These are phyloP conservation scores for Piscicola geometra DNA, from an alignment of 2,888 invertebrate genomes.

Conservation along the genomic window DNA sequence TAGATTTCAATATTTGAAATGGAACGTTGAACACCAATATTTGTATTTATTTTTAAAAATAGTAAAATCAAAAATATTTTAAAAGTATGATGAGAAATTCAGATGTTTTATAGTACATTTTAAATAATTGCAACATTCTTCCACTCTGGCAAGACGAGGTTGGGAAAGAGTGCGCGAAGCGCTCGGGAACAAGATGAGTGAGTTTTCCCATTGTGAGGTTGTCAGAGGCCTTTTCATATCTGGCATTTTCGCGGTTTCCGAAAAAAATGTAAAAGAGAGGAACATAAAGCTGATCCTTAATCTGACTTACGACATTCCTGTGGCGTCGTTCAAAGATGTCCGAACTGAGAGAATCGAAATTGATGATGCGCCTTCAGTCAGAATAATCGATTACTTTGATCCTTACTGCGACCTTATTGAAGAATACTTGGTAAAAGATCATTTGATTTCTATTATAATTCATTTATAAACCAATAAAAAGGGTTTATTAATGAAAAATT, in stretches of 20 bases:
- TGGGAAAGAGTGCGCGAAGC: not conserved
- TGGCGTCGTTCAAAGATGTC: not conserved
- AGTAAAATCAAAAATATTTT: not conserved
- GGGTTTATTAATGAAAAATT: no score
- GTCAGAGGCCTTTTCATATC: conserved; percentile 25
- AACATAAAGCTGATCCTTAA: conserved; percentile 17
- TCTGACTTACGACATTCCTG: not conserved
- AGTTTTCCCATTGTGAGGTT: not conserved
- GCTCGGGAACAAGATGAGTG: conserved; percentile 20
- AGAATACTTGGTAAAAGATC: not conserved
- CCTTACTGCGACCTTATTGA: conserved; percentile 8
- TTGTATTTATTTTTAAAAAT: not conserved
- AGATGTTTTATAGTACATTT: no score
- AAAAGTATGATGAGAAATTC: not conserved
- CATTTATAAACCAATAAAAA: no score
- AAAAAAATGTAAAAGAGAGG: conserved; percentile 12
- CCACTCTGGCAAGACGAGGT: not conserved
- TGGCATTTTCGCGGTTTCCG: conserved; percentile 8
- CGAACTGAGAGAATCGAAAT: conserved; percentile 15
- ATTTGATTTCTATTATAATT: not conserved
- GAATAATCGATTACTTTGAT: conserved; percentile 21
- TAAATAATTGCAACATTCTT: no score
- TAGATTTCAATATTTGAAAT: not conserved
- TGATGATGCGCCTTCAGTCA: conserved; percentile 21
- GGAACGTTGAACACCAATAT: not conserved